Percentiles rank a stretch among this genome's conserved stretches.
These are phyloP conservation scores for Ptycholaimellus sp. DNA, from an alignment of 2,888 invertebrate species.

Conservation along the genomic window DNA sequence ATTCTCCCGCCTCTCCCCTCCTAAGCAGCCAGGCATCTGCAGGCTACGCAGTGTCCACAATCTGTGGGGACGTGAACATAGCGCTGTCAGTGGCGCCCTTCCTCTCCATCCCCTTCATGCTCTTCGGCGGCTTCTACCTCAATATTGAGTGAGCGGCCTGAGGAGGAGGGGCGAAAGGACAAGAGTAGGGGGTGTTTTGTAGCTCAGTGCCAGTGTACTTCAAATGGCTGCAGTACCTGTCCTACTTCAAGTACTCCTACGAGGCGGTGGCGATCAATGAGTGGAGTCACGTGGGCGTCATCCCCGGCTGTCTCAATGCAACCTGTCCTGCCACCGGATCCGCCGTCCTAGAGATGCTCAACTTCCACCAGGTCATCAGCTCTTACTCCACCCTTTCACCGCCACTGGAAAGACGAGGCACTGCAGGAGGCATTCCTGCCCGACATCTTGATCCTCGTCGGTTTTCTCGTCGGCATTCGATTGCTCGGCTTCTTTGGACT, in stretches of 20 bases:
- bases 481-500: no score
- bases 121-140: conserved; percentile 82
- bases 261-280: conserved; percentile 22
- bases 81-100: conserved; percentile 71
- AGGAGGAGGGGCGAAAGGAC: neutral
- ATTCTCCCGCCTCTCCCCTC: no score
- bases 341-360: neutral
- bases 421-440: no score
- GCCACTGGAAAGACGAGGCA: no score
- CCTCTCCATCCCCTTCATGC: conserved; percentile 64
- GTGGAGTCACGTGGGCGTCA: conserved; percentile 15
- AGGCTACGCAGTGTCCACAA: conserved; percentile 74
- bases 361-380: neutral
- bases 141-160: conserved; percentile 44
- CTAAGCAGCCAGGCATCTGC: no score
- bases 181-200: conserved; percentile 6
- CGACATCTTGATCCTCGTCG: no score
- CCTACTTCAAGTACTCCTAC: conserved; percentile 25
- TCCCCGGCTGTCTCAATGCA: conserved; percentile 6
- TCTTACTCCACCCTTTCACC: no score
- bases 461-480: no score
- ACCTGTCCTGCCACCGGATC: neutral
- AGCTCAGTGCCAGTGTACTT: conserved; percentile 22
- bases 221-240: conserved; percentile 21
- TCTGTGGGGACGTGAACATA: conserved; percentile 55